Evolutionary conservation across 1,140 invertebrate species (phyloP), one percentile per base, ranked within the genome.

Genomic region (Dendrolimus punctatus): DNA sequence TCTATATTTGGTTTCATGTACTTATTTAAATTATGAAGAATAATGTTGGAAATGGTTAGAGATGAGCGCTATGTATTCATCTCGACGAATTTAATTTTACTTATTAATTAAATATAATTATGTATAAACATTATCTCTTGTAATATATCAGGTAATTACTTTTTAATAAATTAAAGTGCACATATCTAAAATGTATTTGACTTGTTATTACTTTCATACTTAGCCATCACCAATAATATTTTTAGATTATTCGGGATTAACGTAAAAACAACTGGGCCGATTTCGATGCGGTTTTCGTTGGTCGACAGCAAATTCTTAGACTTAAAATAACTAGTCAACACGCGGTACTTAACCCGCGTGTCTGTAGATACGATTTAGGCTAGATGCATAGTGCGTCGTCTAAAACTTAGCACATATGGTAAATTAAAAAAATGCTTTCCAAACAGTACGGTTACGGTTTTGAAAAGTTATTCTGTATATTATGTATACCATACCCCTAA

Each of bases 91-190:
- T 2, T 23, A 23, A 23, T 47, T 41, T 50, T 60, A 60, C 51
- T 55, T 59, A 54, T 49, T 53, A 40, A 57, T 52, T 54, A 62
- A 8, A 39, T 50, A 37, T 41, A 57, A n/a, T 49, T 36, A 57
- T 56, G 51, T 58, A 60, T 59, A 54, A 60, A 55, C 54, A 43
- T 57, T 60, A 64, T 60, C 49, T 60, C 50, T 57, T 66, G 64
- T 66, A 63, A 60, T 50, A 66, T 62, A 66, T 60, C 54, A 53
- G 57, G 51, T 53, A 58, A 53, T 53, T 53, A 53, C 51, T 53
- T 64, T 67, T 59, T 64, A 67, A 58, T 67, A 64, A 64, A 67
- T 67, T 64, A 67, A 67, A 67, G 54, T 64, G 65, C 65, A 67
- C 65, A 67, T 67, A 67, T 64, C 62, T 61, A 45, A 55, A 57